Evolutionary conservation across 1,140 invertebrate genomes (phyloP).

Genomic region (Euwallacea similis): DNA sequence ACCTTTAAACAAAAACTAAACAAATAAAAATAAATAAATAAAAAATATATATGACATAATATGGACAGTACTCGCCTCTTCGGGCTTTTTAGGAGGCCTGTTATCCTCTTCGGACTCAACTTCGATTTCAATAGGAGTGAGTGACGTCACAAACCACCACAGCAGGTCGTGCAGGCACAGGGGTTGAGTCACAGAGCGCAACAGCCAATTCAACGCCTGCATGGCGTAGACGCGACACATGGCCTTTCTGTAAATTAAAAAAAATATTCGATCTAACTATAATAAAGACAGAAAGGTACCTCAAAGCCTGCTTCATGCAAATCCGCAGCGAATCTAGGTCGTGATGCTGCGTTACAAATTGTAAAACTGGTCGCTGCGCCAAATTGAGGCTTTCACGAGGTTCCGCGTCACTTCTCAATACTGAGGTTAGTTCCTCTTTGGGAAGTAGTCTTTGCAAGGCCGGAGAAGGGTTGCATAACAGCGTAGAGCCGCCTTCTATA

Average conservation of each 20-base stretch:
- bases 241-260: constrained; percentile 63
- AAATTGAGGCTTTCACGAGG: constrained; percentile 55
- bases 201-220: constrained; percentile 92
- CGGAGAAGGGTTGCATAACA: constrained; percentile 81
- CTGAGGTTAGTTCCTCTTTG: constrained; percentile 59
- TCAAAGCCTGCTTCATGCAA: constrained; percentile 80
- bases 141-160: constrained; percentile 90
- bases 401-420: constrained; percentile 39
- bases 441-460: constrained; percentile 73
- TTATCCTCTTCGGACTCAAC: constrained; percentile 58
- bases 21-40: too few relatives aligned
- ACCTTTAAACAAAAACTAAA: too few relatives aligned
- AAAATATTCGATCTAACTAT: constrained; percentile 1
- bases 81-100: constrained; percentile 56
- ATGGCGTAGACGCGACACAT: constrained; percentile 86
- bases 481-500: constrained; percentile 68
- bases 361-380: constrained; percentile 72
- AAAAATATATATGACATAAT: background rate
- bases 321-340: constrained; percentile 77
- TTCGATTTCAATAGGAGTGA: constrained; percentile 61
- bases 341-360: constrained; percentile 83
- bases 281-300: constrained; percentile 27
- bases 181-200: constrained; percentile 88
- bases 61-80: constrained; percentile 50
- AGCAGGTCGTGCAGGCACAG: constrained; percentile 89